Evolutionary conservation across 2,888 invertebrate species (phyloP), one percentile per base, ranked within the genome.

Genomic region (Acleris cristana): DNA sequence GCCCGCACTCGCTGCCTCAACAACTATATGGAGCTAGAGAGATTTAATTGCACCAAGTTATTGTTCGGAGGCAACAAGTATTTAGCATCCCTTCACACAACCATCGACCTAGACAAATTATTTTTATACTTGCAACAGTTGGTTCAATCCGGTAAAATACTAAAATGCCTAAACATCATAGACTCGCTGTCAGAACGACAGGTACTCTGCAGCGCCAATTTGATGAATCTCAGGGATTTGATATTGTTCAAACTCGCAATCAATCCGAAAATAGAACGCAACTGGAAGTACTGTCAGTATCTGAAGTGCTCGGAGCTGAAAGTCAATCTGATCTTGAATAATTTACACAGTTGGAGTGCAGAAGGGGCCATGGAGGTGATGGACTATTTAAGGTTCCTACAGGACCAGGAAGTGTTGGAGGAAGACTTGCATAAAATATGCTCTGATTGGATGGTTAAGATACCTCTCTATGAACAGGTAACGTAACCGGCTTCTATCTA

Each of bases 391-490:
- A 80, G 90, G 18, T 92, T 89, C 70, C 74, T 90, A 14, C 71
- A 88, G 44, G 86, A 87, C 34, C 82, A 86, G 69, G 84, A 86
- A 10, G 74, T 86, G 86, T 64, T 93, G 86, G 81, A 93, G 78
- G 81, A 90, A 81, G 80, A 92, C 77, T 65, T 86, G 71, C 77
- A 83, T 74, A 76, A 90, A 81, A 84, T 86, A 85, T 89, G 95
- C 73, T 88, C 93, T 21, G 87, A 90, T 56, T 95, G 94, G 90
- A 89, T 95, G 70, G 82, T 92, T n/a, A 94, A 94, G 76, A 94
- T 96, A 74, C 93, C 94, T 56, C 85, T 96, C 2, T 95, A 95
- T 78, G 94, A 95, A 67, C 90, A 94, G 91, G 95, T 95, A 87
- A 74, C 14, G 4, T 19, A 48, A 18, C 19, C 12, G 12, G 40